These are phyloP conservation scores for Gymnorhina tibicen DNA, from an alignment of 2,113 vertebrate genomes.

Conservation along the genomic window DNA sequence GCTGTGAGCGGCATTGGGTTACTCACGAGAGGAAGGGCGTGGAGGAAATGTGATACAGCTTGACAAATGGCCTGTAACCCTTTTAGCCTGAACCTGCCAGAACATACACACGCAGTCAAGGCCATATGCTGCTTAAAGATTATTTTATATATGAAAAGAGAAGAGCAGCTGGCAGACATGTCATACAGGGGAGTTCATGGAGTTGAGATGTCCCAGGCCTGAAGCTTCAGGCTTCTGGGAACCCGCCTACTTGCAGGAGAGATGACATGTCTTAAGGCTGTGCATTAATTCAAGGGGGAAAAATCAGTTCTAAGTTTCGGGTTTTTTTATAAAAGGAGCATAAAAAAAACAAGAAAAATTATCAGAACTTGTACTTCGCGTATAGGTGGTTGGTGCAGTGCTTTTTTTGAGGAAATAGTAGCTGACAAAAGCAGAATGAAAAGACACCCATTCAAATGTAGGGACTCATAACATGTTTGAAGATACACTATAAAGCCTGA, in stretches of 20 bases:
- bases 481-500: neutral
- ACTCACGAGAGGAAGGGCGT: slow-evolving; percentile 65
- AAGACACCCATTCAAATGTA: neutral
- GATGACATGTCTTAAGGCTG: neutral
- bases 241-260: neutral
- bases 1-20: neutral
- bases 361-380: neutral
- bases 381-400: neutral
- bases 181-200: neutral
- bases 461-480: rapidly evolving
- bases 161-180: slow-evolving; percentile 24
- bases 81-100: slow-evolving; percentile 48
- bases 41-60: slow-evolving; percentile 67
- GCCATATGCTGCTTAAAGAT: slow-evolving; percentile 54
- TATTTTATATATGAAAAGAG: slow-evolving; percentile 28
- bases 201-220: neutral
- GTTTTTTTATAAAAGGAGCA: neutral
- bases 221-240: neutral
- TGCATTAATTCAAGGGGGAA: neutral
- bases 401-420: neutral
- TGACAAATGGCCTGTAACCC: slow-evolving; percentile 64
- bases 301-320: neutral
- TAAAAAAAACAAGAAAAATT: neutral
- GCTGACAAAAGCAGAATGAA: neutral
- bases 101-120: slow-evolving; percentile 19